These are phyloP conservation scores for Digitonthophagus gazella DNA, from an alignment of 2,888 invertebrate species.

Conservation along the genomic window DNA sequence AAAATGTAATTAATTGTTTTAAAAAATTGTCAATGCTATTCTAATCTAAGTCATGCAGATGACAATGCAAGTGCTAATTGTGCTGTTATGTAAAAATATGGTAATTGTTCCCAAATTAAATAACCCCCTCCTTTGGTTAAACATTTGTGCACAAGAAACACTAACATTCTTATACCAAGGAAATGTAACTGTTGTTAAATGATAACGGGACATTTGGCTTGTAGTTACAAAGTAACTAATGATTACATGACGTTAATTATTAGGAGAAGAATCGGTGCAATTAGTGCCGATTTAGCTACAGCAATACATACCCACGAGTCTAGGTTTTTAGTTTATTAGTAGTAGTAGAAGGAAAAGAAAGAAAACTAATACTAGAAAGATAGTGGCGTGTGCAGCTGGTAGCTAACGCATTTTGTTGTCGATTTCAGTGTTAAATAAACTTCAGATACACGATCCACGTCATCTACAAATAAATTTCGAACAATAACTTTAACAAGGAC, in stretches of 20 bases:
- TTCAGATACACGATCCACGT: slow-evolving; percentile 1
- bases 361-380: slow-evolving; percentile 26
- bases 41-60: background rate
- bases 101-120: too few relatives aligned
- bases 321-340: slow-evolving; percentile 20
- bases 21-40: background rate
- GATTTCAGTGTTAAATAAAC: slow-evolving; percentile 26
- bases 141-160: background rate
- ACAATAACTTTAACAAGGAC: too few relatives aligned
- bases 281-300: slow-evolving; percentile 3
- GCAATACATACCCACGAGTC: slow-evolving; percentile 24
- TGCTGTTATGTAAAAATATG: background rate
- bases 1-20: too few relatives aligned
- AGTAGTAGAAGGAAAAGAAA: slow-evolving; percentile 24
- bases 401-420: slow-evolving; percentile 27
- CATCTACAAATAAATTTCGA: slow-evolving; percentile 25
- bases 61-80: background rate
- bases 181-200: slow-evolving; percentile 9
- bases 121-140: too few relatives aligned
- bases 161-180: slow-evolving; percentile 5
- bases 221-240: background rate
- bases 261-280: background rate
- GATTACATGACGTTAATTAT: background rate
- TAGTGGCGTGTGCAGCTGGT: slow-evolving; percentile 24
- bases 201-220: background rate